Conservation (phyloP, 1,140 invertebrate genomes). For the Vanessa atalanta region DNA sequence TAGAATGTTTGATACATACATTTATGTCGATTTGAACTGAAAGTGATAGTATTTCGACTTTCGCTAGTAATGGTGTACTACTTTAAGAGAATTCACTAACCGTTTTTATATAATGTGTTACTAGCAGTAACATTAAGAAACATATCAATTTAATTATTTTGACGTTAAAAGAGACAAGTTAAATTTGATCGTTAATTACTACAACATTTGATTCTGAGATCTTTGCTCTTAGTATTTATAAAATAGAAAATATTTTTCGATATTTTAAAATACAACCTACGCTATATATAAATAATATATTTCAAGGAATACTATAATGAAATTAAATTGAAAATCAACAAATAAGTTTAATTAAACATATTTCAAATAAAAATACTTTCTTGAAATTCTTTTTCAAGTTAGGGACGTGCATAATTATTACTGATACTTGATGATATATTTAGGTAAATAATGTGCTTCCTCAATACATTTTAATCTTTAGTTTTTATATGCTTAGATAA, state of each 20-base stretch:
- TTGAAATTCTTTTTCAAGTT: background rate
- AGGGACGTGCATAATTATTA: conserved; percentile 10
- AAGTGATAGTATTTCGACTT: conserved; percentile 53
- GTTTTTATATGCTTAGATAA: conserved; percentile 21
- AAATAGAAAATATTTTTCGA: no score
- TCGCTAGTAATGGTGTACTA: conserved; percentile 41
- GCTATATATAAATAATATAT: no score
- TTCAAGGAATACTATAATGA: no score
- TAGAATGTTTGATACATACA: background rate
- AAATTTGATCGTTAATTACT: no score
- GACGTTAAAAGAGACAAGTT: background rate
- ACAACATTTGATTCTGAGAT: no score
- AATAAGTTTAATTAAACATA: no score
- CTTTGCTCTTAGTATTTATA: no score
- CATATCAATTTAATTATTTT: background rate
- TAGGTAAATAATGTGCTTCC: conserved; percentile 14
- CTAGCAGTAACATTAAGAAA: background rate
- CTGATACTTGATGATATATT: background rate
- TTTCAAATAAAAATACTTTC: background rate
- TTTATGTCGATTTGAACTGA: conserved; percentile 31
- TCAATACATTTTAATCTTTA: conserved; percentile 24
- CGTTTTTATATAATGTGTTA: background rate
- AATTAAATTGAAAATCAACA: no score
- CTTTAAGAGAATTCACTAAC: background rate
- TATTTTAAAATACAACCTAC: no score